Evolutionary conservation across 2,888 invertebrate genomes (phyloP), one percentile per base, ranked within the genome.

Genomic region (Plusia festucae): DNA sequence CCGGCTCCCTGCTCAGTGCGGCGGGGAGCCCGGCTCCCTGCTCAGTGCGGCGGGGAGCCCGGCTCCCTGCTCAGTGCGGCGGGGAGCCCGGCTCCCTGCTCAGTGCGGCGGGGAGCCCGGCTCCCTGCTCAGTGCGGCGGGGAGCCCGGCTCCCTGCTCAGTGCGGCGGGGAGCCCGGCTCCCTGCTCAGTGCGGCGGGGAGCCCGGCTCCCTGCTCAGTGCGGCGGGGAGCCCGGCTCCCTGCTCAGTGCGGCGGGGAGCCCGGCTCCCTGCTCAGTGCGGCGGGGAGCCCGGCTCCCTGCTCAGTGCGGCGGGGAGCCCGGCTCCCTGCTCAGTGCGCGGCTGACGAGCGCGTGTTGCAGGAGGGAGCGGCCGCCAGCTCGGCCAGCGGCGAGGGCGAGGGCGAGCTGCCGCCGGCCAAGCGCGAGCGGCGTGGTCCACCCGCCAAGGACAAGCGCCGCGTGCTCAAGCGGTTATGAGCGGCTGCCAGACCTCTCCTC

Each of bases 351-450:
- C 67, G 22, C 53, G 49, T 51, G 30, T 49, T 49, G 46, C 46
- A 49, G 54, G 96, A 96, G 86, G 90, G 90, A 83, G 91, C 93
- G 65, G 91, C 63, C 34, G 52, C 53, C 82, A 90, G 13, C 60
- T 59, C 34, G 56, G 68, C 53, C 60, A 68, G 58, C 52, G 81
- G 79, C 68, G 90, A 90, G 68, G 93, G 79, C 68, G 90, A 90
- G 68, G 93, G 87, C 53, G 95, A 96, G 78, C 98, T 97, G 49
- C 98, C 98, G 57, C 95, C 96, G 86, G 97, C 98, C 60, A 98
- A 98, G 95, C 98, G 98, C 89, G 98, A 84, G 97, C 91, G 98
- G 40, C 82, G 75, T 59, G 65, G 51, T 40, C 49, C 54, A 40
- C 55, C 62, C n/a, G 59, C 51, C 18, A 32, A 24, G 32, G 65